phyloP scores from a whole-genome alignment of 2,113 vertebrate genomes.

The Limnothrissa miodon region DNA sequence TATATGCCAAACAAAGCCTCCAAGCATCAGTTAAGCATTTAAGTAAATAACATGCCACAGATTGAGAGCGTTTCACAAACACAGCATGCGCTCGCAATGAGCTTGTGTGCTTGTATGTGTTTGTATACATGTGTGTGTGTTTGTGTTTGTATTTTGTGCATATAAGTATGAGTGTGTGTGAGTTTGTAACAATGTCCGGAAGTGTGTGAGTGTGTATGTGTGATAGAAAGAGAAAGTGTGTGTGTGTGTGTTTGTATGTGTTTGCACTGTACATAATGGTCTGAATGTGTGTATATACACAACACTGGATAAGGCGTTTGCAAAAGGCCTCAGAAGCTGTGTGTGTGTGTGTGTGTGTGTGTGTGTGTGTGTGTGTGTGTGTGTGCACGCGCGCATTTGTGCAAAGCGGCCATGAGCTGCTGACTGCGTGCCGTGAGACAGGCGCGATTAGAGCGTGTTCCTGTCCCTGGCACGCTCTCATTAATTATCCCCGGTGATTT shows the following conservation, averaged over 20 bases:
- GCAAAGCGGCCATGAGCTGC: slow-evolving; percentile 30
- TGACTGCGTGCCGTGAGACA: slow-evolving; percentile 45
- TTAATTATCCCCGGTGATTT: slow-evolving; percentile 69
- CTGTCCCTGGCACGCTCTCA: slow-evolving; percentile 42
- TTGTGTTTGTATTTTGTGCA: neutral
- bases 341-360: neutral
- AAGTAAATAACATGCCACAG: slow-evolving; percentile 41
- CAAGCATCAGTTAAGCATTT: slow-evolving; percentile 40
- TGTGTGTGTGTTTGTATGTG: slow-evolving; percentile 20
- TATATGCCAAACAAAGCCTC: slow-evolving; percentile 45
- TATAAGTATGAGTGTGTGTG: neutral
- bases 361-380: neutral
- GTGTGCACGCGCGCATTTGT: slow-evolving; percentile 25
- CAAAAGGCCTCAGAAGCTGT: neutral
- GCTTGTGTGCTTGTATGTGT: neutral
- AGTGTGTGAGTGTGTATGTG: neutral
- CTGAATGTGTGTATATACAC: neutral
- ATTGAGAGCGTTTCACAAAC: neutral
- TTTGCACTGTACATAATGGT: neutral
- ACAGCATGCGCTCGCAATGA: neutral
- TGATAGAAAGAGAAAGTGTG: neutral
- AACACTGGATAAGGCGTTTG: neutral
- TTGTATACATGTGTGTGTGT: neutral
- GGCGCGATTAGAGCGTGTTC: slow-evolving; percentile 45
- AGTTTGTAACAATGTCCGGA: no score